Conservation (phyloP, 2,888 invertebrate genomes). For the Venusia cambrica region DNA sequence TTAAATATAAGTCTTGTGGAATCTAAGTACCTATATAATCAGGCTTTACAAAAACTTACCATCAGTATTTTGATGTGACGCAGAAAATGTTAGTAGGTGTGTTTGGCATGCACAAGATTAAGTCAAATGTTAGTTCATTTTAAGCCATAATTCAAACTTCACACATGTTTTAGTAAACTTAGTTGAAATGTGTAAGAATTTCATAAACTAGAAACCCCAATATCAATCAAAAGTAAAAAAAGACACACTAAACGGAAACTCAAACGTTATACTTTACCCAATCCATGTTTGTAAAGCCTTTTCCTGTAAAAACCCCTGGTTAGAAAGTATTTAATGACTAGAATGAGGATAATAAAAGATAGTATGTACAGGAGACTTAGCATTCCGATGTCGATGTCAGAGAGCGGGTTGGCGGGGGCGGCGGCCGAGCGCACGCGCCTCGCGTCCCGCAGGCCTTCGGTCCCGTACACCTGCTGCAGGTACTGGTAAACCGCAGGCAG, state of each 20-base stretch:
- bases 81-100: too few relatives aligned
- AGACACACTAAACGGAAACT: slow-evolving; percentile 8
- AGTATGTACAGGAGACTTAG: slow-evolving; percentile 88
- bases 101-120: slow-evolving; percentile 11
- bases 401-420: slow-evolving; percentile 75
- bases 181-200: slow-evolving; percentile 9
- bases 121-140: slow-evolving; percentile 3
- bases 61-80: too few relatives aligned
- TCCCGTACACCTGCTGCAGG: slow-evolving; percentile 75
- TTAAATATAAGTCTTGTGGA: too few relatives aligned
- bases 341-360: slow-evolving; percentile 86
- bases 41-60: too few relatives aligned
- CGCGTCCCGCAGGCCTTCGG: slow-evolving; percentile 47
- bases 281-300: slow-evolving; percentile 86
- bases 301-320: slow-evolving; percentile 86
- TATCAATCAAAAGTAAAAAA: slow-evolving; percentile 6
- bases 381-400: slow-evolving; percentile 87
- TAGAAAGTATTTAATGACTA: slow-evolving; percentile 89
- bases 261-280: slow-evolving; percentile 85
- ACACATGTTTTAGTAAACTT: slow-evolving; percentile 11
- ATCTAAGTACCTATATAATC: too few relatives aligned
- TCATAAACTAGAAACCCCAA: slow-evolving; percentile 4
- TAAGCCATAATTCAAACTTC: slow-evolving; percentile 9
- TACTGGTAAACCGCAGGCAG: slow-evolving; percentile 83
- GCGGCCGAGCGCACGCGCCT: slow-evolving; percentile 42